Base-by-base conservation (phyloP, 2,797 vertebrate species). In the Arrhamphus sclerolepis region DNA sequence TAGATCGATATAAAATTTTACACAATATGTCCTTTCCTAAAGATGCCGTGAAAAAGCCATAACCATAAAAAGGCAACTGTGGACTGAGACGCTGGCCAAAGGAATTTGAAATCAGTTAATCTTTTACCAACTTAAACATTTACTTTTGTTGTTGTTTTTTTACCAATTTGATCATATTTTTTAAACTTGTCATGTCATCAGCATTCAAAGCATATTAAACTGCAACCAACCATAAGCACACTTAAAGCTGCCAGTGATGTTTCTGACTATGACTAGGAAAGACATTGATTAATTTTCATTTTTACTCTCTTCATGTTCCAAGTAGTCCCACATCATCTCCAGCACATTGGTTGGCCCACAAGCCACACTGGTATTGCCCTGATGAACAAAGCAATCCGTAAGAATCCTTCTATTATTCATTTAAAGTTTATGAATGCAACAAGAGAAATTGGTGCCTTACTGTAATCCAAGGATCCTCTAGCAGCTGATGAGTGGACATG, bases 321-420 rank as follows among this genome's bases (percentile, higher is more conserved):
- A 17, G 56, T 66, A 91, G 66, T 91, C 84, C 49, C 84, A 92
- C 94, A 95, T 95, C 93, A 96, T 88, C 74, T 94, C 93, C 83
- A 96, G 83, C 46, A 94, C 93, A 49, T 95, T 96, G 76, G 74
- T 73, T 18, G 83, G 89, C 41, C 89, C 89, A n/a, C 70, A 79
- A 6, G 89, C 74, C 64, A 75, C 81, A 64, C 70, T 72, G 10
- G 80, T 91, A 79, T 95, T 92, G 38, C 95, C 94, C 94, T 97
- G 87, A 56, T 66, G 75, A 56, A 75, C 53, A 84, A 72, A 87
- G 55, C 28, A 60, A 46, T 31, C 5, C 8, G 28, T 80, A 17
- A 82, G 50, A 77, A 10, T 42, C 43, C 17, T 72, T 2, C 2
- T 73, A 66, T 34, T 34, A 69, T 59, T 70, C 51, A 44, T 54